These are phyloP conservation scores for Oostethus manadensis DNA, from an alignment of 2,113 vertebrate genomes.

Conservation along the genomic window DNA sequence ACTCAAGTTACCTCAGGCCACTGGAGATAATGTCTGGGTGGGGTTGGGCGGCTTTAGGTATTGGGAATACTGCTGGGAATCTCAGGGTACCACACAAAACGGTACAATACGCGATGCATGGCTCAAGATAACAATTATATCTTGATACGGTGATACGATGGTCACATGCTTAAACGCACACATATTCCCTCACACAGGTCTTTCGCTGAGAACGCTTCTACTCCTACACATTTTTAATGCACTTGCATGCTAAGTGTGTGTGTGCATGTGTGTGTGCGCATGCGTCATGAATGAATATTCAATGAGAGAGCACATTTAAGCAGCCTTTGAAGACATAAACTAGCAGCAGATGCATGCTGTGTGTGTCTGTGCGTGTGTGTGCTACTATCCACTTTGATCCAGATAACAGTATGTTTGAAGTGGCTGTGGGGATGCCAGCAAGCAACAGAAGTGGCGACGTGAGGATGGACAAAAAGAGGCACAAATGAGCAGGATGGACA, in stretches of 20 bases:
- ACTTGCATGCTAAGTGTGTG: neutral
- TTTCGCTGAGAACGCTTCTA: conserved; percentile 5
- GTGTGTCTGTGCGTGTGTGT: neutral
- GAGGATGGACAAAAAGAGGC: neutral
- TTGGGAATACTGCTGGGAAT: no score
- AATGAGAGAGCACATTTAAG: conserved; percentile 28
- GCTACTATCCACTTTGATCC: conserved; percentile 59
- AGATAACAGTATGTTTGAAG: conserved; percentile 56
- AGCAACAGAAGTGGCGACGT: conserved; percentile 20
- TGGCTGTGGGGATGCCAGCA: conserved; percentile 23
- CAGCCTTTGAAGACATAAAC: conserved; percentile 59
- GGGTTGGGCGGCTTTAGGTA: no score
- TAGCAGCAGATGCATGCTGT: conserved; percentile 16
- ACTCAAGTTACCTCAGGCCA: no score
- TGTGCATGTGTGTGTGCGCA: neutral
- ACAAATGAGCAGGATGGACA: neutral
- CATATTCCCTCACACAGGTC: neutral
- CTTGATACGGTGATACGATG: no score
- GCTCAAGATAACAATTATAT: no score
- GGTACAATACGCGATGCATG: no score
- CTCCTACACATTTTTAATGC: conserved; percentile 2
- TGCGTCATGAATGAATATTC: conserved; percentile 12
- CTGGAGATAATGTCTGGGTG: no score
- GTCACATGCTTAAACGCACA: conserved; percentile 19
- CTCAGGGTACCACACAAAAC: no score